Evolutionary conservation across 2,888 invertebrate species (phyloP), one percentile per base, ranked within the genome.

Genomic region (Malthinus flaveolus): DNA sequence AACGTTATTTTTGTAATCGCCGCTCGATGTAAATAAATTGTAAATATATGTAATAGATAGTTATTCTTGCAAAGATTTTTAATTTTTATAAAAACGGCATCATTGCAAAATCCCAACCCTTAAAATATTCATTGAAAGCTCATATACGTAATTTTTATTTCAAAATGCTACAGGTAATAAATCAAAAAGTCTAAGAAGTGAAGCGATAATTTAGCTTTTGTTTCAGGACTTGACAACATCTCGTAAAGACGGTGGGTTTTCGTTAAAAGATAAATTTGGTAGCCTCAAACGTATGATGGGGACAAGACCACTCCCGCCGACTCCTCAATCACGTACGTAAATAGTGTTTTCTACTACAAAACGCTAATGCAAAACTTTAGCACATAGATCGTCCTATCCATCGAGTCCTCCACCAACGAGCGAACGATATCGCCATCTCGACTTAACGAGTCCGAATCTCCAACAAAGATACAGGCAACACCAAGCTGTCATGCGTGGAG

Each of bases 381-480:
- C 74, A 32, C 64, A 71, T 12, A 63, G 72, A 50, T 72, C 75
- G 12, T 73, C 74, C 44, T 66, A 72, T 42, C 68, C 73, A 5
- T 64, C 69, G 15, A 70, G 68, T 61, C 68, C 73, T n/a, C 64
- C 71, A 3, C 58, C 62, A 33, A 56, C 49, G 9, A 66, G 71
- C 5, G 68, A 71, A 49, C 66, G 70, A 32, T 67, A 62, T 39
- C 66, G 67, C 31, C 62, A 42, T 34, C 39, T 57, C 7, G 71
- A 60, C 57, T 63, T 62, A 60, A 75, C 77, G 1, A 78, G 78
- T 67, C 75, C 77, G 32, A 76, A 74, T 7, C 71, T 85, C 45
- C 84, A 85, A 67, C 82, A 84, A 68, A 77, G 85, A 39, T 85
- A 85, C 66, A 79, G 82, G 35, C 83, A 83, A 65, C 84, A 85